Percentiles rank a stretch among this genome's conserved stretches.
phyloP scores from a whole-genome alignment of 2,888 invertebrate genomes.

The Melanargia galathea region DNA sequence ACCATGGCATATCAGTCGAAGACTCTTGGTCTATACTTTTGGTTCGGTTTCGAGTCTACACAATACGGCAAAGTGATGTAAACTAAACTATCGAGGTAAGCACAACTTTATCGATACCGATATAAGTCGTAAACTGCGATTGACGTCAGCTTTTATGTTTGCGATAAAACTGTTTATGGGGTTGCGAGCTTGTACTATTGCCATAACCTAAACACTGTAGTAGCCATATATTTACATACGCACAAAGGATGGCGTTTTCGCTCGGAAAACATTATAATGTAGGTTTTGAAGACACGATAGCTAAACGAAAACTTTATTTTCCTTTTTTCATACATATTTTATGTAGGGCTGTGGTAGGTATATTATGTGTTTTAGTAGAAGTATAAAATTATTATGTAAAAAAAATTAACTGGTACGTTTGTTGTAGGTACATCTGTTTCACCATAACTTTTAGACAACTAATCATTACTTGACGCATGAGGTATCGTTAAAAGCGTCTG shows the following conservation, averaged over 20 bases:
- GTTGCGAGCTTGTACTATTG: constrained; percentile 26
- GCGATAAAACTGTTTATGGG: constrained; percentile 40
- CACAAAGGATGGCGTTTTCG: constrained; percentile 7
- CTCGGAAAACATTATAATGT: constrained; percentile 11
- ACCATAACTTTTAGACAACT: too few relatives aligned
- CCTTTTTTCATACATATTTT: not conserved
- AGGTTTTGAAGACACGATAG: not conserved
- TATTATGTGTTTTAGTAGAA: too few relatives aligned
- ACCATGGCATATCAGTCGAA: not conserved
- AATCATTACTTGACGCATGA: too few relatives aligned
- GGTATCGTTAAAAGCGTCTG: too few relatives aligned
- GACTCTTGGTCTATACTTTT: constrained; percentile 52
- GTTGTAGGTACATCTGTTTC: too few relatives aligned
- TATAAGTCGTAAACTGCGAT: constrained; percentile 41
- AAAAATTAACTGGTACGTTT: too few relatives aligned
- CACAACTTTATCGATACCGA: constrained; percentile 43
- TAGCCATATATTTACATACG: constrained; percentile 23
- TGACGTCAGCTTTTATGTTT: constrained; percentile 40
- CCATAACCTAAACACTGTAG: constrained; percentile 32
- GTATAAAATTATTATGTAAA: too few relatives aligned
- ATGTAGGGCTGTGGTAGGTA: too few relatives aligned
- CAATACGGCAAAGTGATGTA: constrained; percentile 51
- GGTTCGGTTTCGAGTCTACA: constrained; percentile 56
- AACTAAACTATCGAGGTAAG: constrained; percentile 40
- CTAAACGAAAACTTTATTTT: not conserved